phyloP scores from a whole-genome alignment of 2,113 vertebrate species.

The Mugil cephalus region DNA sequence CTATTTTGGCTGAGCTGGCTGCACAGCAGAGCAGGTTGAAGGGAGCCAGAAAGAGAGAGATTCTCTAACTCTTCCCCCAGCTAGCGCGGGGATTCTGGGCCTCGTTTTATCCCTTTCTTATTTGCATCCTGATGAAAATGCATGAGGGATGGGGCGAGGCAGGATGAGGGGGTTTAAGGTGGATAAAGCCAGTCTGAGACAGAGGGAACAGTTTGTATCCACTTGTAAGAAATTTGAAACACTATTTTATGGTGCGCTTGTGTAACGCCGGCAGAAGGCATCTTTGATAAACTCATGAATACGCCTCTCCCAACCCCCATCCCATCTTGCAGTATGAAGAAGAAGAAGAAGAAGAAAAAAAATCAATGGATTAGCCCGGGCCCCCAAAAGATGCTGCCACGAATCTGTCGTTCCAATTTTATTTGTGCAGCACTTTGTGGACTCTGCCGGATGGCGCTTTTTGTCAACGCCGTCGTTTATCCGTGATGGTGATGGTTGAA shows the following conservation, averaged over 20 bases:
- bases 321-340: conserved; percentile 41
- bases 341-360: conserved; percentile 7
- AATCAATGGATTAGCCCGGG: conserved; percentile 57
- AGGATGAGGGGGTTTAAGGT: conserved; percentile 83
- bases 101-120: conserved; percentile 86
- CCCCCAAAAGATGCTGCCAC: conserved; percentile 58
- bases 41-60: conserved; percentile 58
- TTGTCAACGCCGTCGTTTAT: conserved; percentile 52
- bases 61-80: conserved; percentile 79
- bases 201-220: conserved; percentile 80
- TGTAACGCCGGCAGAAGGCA: conserved; percentile 70
- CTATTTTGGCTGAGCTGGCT: conserved; percentile 75
- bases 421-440: conserved; percentile 50
- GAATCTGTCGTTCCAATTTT: conserved; percentile 61
- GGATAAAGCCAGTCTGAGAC: conserved; percentile 80
- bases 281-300: conserved; percentile 72
- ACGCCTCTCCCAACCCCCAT: conserved; percentile 50
- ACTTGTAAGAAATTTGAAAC: conserved; percentile 75
- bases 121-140: conserved; percentile 91
- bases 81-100: conserved; percentile 78
- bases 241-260: conserved; percentile 69
- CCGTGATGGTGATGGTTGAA: conserved; percentile 30
- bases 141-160: conserved; percentile 82
- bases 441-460: conserved; percentile 34
- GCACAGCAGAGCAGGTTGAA: conserved; percentile 72